A percentile compares a stretch with the other conserved stretches of the same genome.
Evolutionary conservation across 2,113 vertebrate species (phyloP).

Genomic region (Cairina moschata): DNA sequence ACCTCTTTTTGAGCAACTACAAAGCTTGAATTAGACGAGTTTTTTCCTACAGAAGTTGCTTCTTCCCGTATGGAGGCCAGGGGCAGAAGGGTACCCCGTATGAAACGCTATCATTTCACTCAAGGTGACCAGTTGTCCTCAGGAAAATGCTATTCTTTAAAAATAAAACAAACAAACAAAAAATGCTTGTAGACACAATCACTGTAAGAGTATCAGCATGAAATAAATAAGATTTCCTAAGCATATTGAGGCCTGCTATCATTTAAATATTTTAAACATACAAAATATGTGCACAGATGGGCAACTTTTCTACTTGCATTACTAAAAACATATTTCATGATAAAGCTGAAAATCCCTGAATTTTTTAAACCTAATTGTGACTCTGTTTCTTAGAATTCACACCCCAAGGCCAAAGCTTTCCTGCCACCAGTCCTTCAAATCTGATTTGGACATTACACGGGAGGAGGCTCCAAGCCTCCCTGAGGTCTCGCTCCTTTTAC

Average conservation of each 20-base stretch:
- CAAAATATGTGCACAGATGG: conserved; percentile 81
- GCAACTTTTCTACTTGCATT: conserved; percentile 76
- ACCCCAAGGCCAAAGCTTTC: conserved; percentile 83
- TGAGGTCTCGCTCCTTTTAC: conserved; percentile 77
- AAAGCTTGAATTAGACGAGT: neutral
- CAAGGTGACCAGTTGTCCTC: conserved; percentile 2
- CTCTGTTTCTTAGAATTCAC: conserved; percentile 80
- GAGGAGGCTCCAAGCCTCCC: conserved; percentile 81
- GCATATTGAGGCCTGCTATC: conserved; percentile 67
- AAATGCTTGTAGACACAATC: neutral
- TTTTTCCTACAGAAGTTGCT: neutral
- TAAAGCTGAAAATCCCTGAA: conserved; percentile 82
- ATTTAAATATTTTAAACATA: conserved; percentile 80
- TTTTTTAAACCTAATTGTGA: conserved; percentile 86
- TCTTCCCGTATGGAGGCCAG: neutral
- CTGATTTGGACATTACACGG: conserved; percentile 80
- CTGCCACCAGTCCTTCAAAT: conserved; percentile 83
- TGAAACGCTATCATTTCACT: conserved; percentile 19
- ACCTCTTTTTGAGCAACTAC: neutral
- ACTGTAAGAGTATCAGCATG: neutral
- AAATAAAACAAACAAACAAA: neutral
- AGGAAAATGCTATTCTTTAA: neutral
- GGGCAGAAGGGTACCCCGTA: neutral
- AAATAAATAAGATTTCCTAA: conserved; percentile 73
- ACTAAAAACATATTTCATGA: conserved; percentile 78